phyloP scores from a whole-genome alignment of 2,113 vertebrate species.

The Meles meles region DNA sequence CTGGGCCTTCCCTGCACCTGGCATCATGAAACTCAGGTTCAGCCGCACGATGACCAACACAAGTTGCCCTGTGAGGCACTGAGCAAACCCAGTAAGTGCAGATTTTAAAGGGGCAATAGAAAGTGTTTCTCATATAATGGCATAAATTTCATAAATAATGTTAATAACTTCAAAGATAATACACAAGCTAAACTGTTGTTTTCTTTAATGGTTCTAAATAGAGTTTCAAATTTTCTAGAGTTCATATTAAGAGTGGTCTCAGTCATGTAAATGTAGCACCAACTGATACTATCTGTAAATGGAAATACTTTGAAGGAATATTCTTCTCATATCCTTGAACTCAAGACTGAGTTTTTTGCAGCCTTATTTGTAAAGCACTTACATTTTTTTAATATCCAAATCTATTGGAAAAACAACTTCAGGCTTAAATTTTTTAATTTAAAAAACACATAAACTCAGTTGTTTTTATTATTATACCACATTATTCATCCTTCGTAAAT shows the following conservation, averaged over 20 bases:
- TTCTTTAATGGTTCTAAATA: slow-evolving; percentile 23
- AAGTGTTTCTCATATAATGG: not conserved
- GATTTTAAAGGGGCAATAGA: not conserved
- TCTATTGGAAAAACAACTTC: not conserved
- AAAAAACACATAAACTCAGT: not conserved
- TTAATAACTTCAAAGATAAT: slow-evolving; percentile 1
- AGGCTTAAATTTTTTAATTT: not conserved
- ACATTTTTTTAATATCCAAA: not conserved
- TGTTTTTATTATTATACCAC: not conserved
- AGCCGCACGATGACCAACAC: fast-evolving
- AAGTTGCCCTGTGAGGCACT: fast-evolving
- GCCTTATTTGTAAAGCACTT: slow-evolving; percentile 24
- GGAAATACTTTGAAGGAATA: not conserved
- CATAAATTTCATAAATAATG: not conserved
- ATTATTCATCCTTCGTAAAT: not conserved
- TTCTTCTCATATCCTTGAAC: slow-evolving; percentile 21
- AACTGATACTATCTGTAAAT: slow-evolving; percentile 9
- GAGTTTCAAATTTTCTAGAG: not conserved
- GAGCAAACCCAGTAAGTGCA: not conserved
- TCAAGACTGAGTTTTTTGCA: not conserved
- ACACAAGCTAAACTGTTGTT: not conserved
- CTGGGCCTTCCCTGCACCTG: fast-evolving
- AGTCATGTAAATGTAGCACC: not conserved
- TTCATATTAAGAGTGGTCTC: not conserved
- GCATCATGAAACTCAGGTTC: not conserved